phyloP scores from a whole-genome alignment of 2,113 vertebrate genomes.

The Phalacrocorax aristotelis region DNA sequence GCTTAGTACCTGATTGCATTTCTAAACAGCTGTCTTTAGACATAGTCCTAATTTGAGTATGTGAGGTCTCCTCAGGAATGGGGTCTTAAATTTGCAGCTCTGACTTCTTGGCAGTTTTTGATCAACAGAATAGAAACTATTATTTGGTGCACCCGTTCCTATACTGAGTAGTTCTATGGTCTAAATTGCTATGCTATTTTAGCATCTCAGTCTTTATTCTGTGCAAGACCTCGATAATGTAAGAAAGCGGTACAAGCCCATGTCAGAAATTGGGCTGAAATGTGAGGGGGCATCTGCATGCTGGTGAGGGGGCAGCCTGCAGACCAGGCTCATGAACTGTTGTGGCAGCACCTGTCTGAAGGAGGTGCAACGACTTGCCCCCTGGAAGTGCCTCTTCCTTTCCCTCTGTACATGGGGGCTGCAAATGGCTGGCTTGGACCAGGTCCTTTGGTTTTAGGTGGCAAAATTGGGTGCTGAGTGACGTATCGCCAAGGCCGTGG shows the following conservation, averaged over 20 bases:
- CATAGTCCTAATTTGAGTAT: background rate
- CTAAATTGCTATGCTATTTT: background rate
- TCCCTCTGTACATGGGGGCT: accelerated
- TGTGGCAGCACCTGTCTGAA: background rate
- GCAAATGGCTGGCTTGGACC: background rate
- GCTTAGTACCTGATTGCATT: background rate
- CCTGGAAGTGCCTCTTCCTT: background rate
- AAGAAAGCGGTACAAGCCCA: accelerated
- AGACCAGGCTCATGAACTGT: accelerated
- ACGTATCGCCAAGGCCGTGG: background rate
- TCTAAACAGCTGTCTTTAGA: background rate
- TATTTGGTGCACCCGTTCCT: background rate
- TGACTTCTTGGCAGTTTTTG: background rate
- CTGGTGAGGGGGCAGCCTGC: background rate
- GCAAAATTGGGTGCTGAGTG: background rate
- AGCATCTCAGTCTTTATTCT: background rate
- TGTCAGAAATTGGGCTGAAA: background rate
- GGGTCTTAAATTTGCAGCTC: background rate
- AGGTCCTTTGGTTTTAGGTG: accelerated
- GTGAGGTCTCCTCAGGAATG: background rate
- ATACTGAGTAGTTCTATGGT: background rate
- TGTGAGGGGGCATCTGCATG: accelerated
- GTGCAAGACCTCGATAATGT: background rate
- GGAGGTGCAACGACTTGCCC: background rate
- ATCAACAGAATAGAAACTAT: background rate